Evolutionary conservation across 2,797 vertebrate genomes (phyloP).

Genomic region (Pteropus rufus): DNA sequence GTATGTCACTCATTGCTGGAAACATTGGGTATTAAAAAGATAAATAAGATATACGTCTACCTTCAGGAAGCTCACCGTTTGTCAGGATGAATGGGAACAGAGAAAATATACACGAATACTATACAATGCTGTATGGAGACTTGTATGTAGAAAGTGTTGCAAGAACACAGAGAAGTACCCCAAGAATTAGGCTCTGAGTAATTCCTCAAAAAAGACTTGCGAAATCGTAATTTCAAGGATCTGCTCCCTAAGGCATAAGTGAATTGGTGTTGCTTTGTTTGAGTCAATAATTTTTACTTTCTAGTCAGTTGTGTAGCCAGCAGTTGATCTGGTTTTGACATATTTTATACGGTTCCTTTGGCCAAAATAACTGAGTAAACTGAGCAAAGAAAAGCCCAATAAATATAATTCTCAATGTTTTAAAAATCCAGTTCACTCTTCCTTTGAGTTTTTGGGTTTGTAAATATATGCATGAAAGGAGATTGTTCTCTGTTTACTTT

Average conservation of each 20-base stretch:
- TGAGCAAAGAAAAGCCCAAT: neutral
- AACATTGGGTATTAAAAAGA: neutral
- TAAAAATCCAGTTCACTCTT: conserved; percentile 44
- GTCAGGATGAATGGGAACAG: neutral
- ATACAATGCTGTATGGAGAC: neutral
- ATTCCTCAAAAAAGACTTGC: neutral
- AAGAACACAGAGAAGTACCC: neutral
- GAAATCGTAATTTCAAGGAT: conserved; percentile 1
- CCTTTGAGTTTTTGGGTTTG: conserved; percentile 41
- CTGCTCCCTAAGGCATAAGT: neutral
- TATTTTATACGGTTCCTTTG: neutral
- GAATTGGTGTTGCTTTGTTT: neutral
- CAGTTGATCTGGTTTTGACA: neutral
- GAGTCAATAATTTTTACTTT: conserved; percentile 14
- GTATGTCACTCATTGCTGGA: neutral
- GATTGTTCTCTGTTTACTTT: conserved; percentile 57
- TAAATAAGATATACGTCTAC: neutral
- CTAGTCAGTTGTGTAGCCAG: neutral
- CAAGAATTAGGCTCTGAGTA: neutral
- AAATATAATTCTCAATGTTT: conserved; percentile 33
- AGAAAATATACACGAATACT: neutral
- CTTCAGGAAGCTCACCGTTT: neutral
- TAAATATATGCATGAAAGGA: conserved; percentile 52
- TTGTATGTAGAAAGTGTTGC: neutral
- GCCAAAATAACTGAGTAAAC: conserved; percentile 13